phyloP scores from a whole-genome alignment of 2,113 vertebrate species.

The Halichoeres trimaculatus region DNA sequence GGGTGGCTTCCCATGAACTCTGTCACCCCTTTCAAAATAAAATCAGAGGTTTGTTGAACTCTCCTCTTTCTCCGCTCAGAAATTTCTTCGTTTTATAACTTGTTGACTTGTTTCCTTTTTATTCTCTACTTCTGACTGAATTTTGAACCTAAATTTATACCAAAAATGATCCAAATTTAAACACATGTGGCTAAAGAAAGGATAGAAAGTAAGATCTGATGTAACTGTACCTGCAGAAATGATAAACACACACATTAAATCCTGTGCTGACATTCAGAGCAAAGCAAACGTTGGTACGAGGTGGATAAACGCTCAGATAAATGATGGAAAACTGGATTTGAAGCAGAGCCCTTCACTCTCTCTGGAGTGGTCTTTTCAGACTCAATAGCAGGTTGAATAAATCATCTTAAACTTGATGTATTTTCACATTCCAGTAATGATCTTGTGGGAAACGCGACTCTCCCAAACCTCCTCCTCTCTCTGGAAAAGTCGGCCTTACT shows the following conservation, averaged over 20 bases:
- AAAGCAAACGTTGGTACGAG: neutral
- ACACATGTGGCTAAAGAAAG: too few species aligned
- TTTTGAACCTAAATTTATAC: too few species aligned
- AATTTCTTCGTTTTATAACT: neutral
- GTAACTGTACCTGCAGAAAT: too few species aligned
- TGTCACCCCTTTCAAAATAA: slow-evolving; percentile 54
- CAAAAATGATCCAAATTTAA: too few species aligned
- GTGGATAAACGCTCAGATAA: neutral
- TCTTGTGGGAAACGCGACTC: slow-evolving; percentile 18
- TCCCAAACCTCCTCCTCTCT: slow-evolving; percentile 18
- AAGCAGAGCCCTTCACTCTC: neutral
- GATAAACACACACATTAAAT: too few species aligned
- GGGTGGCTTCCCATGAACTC: slow-evolving; percentile 62
- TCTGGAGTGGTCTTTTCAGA: neutral
- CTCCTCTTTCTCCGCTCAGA: neutral
- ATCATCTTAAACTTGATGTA: slow-evolving; percentile 8
- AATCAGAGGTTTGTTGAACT: too few species aligned
- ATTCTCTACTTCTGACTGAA: too few species aligned
- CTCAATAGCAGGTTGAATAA: slow-evolving; percentile 15
- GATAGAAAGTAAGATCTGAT: too few species aligned
- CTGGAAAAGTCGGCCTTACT: slow-evolving; percentile 8
- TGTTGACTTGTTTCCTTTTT: neutral
- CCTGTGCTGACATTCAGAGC: too few species aligned
- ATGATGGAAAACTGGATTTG: slow-evolving; percentile 14
- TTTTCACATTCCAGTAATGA: slow-evolving; percentile 39